Evolutionary conservation across 1,140 invertebrate genomes (phyloP).

Genomic region (Hyles euphorbiae): DNA sequence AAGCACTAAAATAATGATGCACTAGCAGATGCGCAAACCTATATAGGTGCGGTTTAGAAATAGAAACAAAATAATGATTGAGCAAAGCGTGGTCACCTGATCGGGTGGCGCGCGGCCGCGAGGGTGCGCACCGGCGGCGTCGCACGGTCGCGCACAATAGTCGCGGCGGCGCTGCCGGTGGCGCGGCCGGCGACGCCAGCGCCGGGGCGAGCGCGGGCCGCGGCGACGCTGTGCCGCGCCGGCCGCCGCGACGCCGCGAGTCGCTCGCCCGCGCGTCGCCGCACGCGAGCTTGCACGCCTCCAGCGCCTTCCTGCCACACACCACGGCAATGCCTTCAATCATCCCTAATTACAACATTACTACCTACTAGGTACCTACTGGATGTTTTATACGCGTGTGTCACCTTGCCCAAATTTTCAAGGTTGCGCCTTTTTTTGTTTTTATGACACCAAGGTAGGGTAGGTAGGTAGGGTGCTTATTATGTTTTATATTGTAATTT

Average conservation of each 20-base stretch:
- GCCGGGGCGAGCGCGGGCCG: constrained; percentile 1
- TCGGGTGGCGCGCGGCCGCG: no score
- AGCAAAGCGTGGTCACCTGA: no score
- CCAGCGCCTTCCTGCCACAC: neutral
- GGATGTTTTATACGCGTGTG: neutral
- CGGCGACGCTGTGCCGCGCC: constrained; percentile 11
- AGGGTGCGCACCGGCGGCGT: neutral
- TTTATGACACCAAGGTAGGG: no score
- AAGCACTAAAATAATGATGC: no score
- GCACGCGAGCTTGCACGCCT: constrained; percentile 4
- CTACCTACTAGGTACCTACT: no score
- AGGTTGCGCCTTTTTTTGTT: no score
- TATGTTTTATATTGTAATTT: no score
- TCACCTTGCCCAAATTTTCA: neutral
- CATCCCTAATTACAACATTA: constrained; percentile 2
- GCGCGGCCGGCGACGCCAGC: constrained; percentile 1
- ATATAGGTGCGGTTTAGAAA: no score
- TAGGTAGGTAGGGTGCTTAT: no score
- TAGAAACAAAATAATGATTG: no score
- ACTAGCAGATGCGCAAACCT: no score
- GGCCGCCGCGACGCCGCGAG: constrained; percentile 13
- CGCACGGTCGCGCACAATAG: neutral
- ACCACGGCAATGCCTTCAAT: constrained; percentile 2
- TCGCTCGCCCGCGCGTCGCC: constrained; percentile 13
- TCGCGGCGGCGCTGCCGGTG: no score